Conservation (phyloP, 2,888 invertebrate genomes). For the Pterostichus madidus region DNA sequence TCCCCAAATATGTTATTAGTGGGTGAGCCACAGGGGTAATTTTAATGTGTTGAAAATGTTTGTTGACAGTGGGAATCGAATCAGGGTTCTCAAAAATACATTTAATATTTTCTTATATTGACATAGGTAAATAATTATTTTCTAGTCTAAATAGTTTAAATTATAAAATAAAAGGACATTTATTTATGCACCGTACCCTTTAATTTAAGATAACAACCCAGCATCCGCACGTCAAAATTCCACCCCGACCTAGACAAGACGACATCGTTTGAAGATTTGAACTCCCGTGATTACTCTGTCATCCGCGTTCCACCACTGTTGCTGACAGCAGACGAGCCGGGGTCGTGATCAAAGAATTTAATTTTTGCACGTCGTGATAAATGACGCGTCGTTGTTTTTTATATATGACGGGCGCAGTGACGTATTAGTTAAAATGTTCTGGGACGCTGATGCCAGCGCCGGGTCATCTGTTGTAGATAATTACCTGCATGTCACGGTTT, state of each 20-base stretch:
- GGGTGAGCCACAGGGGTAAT: no score
- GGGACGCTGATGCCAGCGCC: not conserved
- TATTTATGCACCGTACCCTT: not conserved
- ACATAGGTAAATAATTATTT: not conserved
- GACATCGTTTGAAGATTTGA: slow-evolving; percentile 10
- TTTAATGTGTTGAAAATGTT: no score
- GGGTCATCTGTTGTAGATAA: slow-evolving; percentile 50
- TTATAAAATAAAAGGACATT: no score
- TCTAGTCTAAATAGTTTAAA: not conserved
- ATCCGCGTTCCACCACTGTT: slow-evolving; percentile 42
- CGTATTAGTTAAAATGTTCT: slow-evolving; percentile 55
- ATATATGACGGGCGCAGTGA: slow-evolving; percentile 32
- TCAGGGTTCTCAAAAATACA: no score
- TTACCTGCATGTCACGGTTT: slow-evolving; percentile 44
- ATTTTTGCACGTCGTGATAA: slow-evolving; percentile 66
- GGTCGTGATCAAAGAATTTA: slow-evolving; percentile 65
- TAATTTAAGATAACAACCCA: not conserved
- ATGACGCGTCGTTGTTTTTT: slow-evolving; percentile 54
- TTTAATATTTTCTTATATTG: no score
- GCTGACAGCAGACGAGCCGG: slow-evolving; percentile 52
- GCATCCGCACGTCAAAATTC: not conserved
- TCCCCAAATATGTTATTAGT: no score
- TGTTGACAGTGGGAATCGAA: no score
- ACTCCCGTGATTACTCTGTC: slow-evolving; percentile 58
- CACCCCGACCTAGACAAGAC: slow-evolving; percentile 4